These are phyloP conservation scores for Gastrophryne carolinensis DNA, from an alignment of 2,797 vertebrate genomes.

Conservation along the genomic window DNA sequence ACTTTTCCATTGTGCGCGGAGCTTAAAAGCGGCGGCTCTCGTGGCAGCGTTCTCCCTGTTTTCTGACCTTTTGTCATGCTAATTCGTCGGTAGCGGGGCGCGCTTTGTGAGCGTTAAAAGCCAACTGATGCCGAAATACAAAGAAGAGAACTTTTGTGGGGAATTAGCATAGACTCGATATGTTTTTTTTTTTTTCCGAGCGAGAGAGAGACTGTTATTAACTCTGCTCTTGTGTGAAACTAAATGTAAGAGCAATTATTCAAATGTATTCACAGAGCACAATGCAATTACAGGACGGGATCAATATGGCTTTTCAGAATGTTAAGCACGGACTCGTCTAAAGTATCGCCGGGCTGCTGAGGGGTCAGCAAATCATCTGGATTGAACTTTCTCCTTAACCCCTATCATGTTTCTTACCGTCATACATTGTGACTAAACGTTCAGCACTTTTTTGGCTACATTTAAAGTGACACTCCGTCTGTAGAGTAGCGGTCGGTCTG, in stretches of 20 bases:
- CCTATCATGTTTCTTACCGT: background rate
- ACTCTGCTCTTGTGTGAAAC: constrained; percentile 27
- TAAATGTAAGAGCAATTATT: constrained; percentile 34
- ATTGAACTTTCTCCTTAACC: background rate
- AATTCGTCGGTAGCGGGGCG: background rate
- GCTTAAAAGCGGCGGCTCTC: background rate
- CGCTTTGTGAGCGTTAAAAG: constrained; percentile 15
- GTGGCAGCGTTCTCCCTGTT: background rate
- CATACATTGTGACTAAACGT: no score
- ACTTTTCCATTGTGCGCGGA: background rate
- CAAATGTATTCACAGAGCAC: constrained; percentile 40
- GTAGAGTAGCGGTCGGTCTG: no score
- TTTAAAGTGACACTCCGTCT: no score
- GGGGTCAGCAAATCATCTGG: background rate
- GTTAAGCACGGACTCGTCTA: background rate
- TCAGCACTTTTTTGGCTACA: no score
- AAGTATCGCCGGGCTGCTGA: background rate
- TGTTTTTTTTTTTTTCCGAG: background rate
- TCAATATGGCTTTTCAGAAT: constrained; percentile 15
- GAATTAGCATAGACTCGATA: constrained; percentile 15
- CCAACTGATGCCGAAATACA: constrained; percentile 1
- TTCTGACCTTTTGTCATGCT: constrained; percentile 32
- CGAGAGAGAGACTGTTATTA: constrained; percentile 26
- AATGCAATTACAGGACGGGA: constrained; percentile 38
- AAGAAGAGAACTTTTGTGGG: background rate